These are phyloP conservation scores for Dioctria linearis DNA, from an alignment of 2,888 invertebrate species.

Conservation along the genomic window DNA sequence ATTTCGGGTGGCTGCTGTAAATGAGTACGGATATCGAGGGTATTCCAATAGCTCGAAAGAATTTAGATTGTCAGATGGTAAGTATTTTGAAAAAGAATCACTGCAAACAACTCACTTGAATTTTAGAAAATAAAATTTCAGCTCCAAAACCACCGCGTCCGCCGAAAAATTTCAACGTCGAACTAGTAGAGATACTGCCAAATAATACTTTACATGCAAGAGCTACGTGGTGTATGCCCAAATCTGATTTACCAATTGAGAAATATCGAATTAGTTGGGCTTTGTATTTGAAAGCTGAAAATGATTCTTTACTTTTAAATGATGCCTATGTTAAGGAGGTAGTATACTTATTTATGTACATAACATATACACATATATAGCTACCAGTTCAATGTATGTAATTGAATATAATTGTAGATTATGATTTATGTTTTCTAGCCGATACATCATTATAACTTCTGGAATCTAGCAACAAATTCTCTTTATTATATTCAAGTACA, in stretches of 20 bases:
- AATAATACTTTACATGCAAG: constrained; percentile 74
- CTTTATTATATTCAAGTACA: constrained; percentile 86
- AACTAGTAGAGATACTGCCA: constrained; percentile 56
- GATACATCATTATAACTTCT: constrained; percentile 77
- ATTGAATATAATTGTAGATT: neutral
- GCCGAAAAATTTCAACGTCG: constrained; percentile 66
- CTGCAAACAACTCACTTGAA: constrained; percentile 45
- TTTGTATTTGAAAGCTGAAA: constrained; percentile 75
- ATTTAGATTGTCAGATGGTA: constrained; percentile 71
- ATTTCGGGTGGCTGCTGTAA: constrained; percentile 84
- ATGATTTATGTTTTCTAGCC: constrained; percentile 71
- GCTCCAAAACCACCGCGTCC: constrained; percentile 69
- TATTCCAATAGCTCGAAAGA: constrained; percentile 78
- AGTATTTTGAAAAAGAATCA: constrained; percentile 59
- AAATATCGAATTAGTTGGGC: constrained; percentile 85
- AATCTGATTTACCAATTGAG: constrained; percentile 80
- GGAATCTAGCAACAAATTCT: constrained; percentile 78
- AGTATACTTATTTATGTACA: constrained; percentile 51
- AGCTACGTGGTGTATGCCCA: constrained; percentile 80
- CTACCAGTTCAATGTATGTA: neutral
- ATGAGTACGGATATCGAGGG: constrained; percentile 80
- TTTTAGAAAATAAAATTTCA: constrained; percentile 60
- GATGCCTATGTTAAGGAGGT: constrained; percentile 68
- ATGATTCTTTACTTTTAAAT: constrained; percentile 66
- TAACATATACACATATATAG: no score